Evolutionary conservation across 2,797 vertebrate genomes (phyloP).

Genomic region (Nasua narica): DNA sequence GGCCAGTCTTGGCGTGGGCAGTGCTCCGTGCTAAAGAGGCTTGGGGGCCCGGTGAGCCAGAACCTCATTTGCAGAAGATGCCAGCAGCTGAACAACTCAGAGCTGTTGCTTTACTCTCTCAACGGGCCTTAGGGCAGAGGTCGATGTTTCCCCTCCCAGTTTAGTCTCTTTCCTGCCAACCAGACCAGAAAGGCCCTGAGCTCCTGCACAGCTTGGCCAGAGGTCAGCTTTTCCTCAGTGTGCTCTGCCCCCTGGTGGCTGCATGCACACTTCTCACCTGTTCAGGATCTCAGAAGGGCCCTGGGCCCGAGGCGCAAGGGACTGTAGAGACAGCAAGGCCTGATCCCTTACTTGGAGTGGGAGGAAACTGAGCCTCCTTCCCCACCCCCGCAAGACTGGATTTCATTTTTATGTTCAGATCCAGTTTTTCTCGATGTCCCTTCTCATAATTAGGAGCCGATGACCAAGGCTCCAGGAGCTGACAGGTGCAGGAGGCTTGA

Average conservation of each 20-base stretch:
- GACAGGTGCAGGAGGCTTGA: background rate
- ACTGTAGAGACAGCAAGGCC: background rate
- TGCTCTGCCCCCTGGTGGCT: constrained; percentile 64
- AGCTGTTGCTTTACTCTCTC: background rate
- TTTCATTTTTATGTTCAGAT: background rate
- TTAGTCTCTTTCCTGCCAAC: background rate
- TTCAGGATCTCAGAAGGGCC: no score
- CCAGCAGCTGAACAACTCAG: background rate
- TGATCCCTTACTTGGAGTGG: background rate
- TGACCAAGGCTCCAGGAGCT: background rate
- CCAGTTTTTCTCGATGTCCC: background rate
- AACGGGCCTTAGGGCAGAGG: background rate
- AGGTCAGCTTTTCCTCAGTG: background rate
- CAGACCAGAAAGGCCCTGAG: background rate
- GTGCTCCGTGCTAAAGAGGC: background rate
- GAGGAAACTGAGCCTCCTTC: background rate
- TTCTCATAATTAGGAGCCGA: background rate
- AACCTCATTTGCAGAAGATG: background rate
- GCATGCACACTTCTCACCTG: background rate
- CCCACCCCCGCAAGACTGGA: background rate
- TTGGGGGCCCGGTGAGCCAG: background rate
- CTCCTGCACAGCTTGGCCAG: background rate
- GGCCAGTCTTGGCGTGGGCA: background rate
- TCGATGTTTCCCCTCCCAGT: background rate
- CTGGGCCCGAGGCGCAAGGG: no score